Evolutionary conservation across 2,888 invertebrate species (phyloP).

Genomic region (Peribatodes rhomboidaria): DNA sequence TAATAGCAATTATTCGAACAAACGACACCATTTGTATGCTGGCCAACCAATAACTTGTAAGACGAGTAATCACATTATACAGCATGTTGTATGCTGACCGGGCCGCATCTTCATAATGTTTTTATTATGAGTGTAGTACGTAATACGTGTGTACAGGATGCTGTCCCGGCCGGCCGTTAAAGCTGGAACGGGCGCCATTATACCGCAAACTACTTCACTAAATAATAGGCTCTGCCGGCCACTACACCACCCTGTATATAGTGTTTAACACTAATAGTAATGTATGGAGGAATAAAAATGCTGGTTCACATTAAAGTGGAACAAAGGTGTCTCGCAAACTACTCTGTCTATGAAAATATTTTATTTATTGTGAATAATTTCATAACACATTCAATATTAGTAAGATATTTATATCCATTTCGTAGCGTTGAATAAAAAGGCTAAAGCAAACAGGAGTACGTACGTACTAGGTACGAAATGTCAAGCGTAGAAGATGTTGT

Average conservation of each 20-base stretch:
- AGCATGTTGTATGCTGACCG: slow-evolving; percentile 38
- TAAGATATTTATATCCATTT: too few relatives aligned
- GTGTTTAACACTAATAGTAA: slow-evolving; percentile 44
- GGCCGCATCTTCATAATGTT: slow-evolving; percentile 45
- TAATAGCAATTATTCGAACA: slow-evolving; percentile 18
- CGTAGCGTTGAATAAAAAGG: too few relatives aligned
- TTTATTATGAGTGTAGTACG: slow-evolving; percentile 44
- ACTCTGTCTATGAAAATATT: too few relatives aligned
- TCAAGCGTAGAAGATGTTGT: background rate
- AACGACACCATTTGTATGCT: slow-evolving; percentile 27
- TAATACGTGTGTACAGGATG: slow-evolving; percentile 37
- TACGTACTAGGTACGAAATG: background rate
- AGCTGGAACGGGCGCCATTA: slow-evolving; percentile 57
- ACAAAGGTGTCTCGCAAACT: slow-evolving; percentile 15
- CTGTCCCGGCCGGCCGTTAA: slow-evolving; percentile 51
- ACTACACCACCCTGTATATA: slow-evolving; percentile 40
- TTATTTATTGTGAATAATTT: background rate
- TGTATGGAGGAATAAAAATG: slow-evolving; percentile 41
- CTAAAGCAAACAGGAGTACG: too few relatives aligned
- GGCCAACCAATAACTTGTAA: slow-evolving; percentile 29
- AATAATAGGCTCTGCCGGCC: slow-evolving; percentile 58
- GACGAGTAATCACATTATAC: slow-evolving; percentile 37
- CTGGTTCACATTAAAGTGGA: slow-evolving; percentile 30
- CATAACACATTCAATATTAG: too few relatives aligned
- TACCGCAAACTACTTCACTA: slow-evolving; percentile 61